Evolutionary conservation across 2,888 invertebrate genomes (phyloP).

Genomic region (Drosophila colorata): DNA sequence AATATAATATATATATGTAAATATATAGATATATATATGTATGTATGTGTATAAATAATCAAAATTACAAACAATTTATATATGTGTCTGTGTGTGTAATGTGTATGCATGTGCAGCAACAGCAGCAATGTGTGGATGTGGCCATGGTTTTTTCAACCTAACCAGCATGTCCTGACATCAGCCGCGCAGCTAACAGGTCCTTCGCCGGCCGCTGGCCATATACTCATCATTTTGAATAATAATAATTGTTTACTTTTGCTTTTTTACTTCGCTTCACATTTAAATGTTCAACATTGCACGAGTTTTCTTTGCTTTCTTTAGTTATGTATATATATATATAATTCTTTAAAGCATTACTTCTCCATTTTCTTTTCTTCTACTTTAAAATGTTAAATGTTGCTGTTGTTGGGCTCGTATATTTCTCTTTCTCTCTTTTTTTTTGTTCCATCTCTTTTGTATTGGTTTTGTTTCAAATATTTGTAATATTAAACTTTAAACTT

Average conservation of each 20-base stretch:
- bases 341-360: conserved; percentile 64
- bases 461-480: conserved; percentile 35
- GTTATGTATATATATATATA: conserved; percentile 49
- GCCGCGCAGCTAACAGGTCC: conserved; percentile 22
- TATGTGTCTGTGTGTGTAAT: conserved; percentile 9
- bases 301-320: conserved; percentile 48
- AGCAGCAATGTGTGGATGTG: conserved; percentile 59
- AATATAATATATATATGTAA: conserved; percentile 39
- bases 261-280: conserved; percentile 49
- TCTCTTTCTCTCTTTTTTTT: conserved; percentile 13
- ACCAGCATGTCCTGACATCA: conserved; percentile 12
- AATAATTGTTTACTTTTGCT: conserved; percentile 23
- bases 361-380: conserved; percentile 52
- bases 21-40: conserved; percentile 30
- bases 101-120: conserved; percentile 49
- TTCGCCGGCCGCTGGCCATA: conserved; percentile 17
- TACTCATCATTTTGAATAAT: conserved; percentile 40
- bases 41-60: conserved; percentile 48
- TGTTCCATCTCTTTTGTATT: conserved; percentile 35
- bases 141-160: conserved; percentile 14
- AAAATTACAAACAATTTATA: conserved; percentile 43
- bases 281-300: conserved; percentile 77
- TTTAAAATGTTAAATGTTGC: conserved; percentile 78
- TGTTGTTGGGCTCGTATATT: conserved; percentile 65
- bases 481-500: conserved; percentile 72